Evolutionary conservation across 2,113 vertebrate species (phyloP).

Genomic region (Eulemur macaco): DNA sequence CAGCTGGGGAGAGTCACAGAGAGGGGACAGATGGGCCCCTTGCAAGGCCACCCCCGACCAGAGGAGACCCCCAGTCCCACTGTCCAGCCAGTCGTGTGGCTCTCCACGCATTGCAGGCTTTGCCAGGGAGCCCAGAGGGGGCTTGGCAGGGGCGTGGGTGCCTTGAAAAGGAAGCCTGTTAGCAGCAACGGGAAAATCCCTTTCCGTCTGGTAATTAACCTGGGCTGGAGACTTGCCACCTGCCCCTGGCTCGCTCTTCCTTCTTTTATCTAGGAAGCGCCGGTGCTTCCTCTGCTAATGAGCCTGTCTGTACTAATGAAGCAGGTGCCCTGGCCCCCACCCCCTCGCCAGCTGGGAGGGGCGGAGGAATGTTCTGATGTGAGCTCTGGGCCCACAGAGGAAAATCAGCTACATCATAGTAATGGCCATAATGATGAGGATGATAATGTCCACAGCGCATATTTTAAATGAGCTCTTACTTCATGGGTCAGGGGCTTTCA

Average conservation of each 20-base stretch:
- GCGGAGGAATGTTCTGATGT: not conserved
- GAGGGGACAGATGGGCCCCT: not conserved
- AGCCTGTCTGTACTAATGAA: slow-evolving; percentile 61
- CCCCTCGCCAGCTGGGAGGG: not conserved
- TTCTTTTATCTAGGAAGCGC: not conserved
- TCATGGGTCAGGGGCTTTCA: not conserved
- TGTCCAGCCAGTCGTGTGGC: not conserved
- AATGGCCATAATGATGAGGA: not conserved
- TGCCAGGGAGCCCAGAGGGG: not conserved
- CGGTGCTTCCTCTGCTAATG: slow-evolving; percentile 42
- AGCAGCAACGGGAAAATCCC: not conserved
- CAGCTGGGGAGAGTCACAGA: not conserved
- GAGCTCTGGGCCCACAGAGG: not conserved
- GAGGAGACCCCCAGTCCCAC: not conserved
- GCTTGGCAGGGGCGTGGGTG: not conserved
- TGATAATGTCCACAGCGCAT: not conserved
- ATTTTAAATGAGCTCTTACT: not conserved
- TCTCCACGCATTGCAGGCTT: not conserved
- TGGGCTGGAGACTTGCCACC: not conserved
- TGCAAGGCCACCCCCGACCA: not conserved
- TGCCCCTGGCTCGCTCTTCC: not conserved
- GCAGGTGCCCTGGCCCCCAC: not conserved
- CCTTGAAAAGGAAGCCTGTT: not conserved
- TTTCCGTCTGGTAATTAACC: not conserved
- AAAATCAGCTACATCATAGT: not conserved